phyloP scores from a whole-genome alignment of 1,140 invertebrate genomes.

The Bombus difficillimus region DNA sequence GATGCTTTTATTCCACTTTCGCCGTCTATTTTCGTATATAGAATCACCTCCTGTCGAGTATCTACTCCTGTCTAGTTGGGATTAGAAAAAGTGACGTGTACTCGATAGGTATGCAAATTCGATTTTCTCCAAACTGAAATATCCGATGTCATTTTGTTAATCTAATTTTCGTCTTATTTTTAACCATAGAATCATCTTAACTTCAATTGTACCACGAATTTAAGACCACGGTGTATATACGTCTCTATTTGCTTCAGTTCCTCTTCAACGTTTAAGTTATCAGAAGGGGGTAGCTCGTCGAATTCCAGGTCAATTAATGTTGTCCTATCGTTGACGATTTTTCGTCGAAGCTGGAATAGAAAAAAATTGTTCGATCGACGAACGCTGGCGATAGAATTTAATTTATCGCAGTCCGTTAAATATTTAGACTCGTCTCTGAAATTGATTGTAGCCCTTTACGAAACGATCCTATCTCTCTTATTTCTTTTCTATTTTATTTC shows the following conservation, averaged over 20 bases:
- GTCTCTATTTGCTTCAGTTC: not conserved
- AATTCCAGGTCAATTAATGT: constrained; percentile 18
- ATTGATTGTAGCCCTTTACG: not conserved
- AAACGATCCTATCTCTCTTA: not conserved
- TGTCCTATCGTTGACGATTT: not conserved
- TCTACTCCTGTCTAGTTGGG: too few relatives aligned
- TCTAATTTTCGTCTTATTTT: not conserved
- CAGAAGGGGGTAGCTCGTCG: not conserved
- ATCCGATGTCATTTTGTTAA: too few relatives aligned
- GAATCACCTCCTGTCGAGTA: too few relatives aligned
- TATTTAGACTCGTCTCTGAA: constrained; percentile 25
- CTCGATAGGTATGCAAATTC: too few relatives aligned
- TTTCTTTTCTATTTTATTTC: not conserved
- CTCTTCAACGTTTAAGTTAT: not conserved
- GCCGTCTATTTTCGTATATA: too few relatives aligned
- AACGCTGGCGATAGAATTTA: not conserved
- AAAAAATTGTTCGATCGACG: not conserved
- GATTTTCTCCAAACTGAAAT: not conserved
- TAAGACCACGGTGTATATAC: not conserved
- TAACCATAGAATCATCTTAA: not conserved
- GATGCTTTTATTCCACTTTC: too few relatives aligned
- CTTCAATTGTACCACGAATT: not conserved
- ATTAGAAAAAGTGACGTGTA: too few relatives aligned
- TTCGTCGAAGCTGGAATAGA: not conserved
- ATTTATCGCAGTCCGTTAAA: constrained; percentile 31